These are phyloP conservation scores for Rhysida immarginata DNA, from an alignment of 1,140 invertebrate genomes.

Conservation along the genomic window DNA sequence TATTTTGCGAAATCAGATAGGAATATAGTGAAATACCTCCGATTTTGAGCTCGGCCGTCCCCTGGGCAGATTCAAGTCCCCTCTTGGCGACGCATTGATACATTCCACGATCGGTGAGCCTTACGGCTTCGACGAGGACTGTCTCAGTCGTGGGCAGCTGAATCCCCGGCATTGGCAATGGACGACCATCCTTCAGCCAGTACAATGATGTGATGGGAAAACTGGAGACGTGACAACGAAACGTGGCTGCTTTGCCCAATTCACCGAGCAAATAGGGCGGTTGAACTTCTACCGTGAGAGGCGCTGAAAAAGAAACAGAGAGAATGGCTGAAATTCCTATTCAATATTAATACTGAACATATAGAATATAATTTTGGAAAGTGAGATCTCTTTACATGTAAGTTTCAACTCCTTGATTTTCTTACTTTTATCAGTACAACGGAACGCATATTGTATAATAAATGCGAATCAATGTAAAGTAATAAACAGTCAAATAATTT, in stretches of 20 bases:
- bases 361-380: no score
- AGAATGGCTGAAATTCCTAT: no score
- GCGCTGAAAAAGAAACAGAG: slow-evolving; percentile 39
- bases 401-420: no score
- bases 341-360: no score
- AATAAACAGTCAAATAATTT: no score
- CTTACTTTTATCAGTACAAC: no score
- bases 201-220: slow-evolving; percentile 60
- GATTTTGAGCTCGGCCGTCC: slow-evolving; percentile 60
- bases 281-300: slow-evolving; percentile 67
- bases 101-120: slow-evolving; percentile 63
- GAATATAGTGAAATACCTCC: no score
- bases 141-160: slow-evolving; percentile 33
- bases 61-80: slow-evolving; percentile 68
- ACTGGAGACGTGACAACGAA: slow-evolving; percentile 71
- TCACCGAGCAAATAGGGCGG: slow-evolving; percentile 64
- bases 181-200: slow-evolving; percentile 69
- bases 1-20: no score
- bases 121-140: slow-evolving; percentile 49
- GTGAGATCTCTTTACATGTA: no score
- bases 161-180: slow-evolving; percentile 31
- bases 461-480: no score
- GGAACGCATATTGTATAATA: no score
- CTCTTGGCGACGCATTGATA: slow-evolving; percentile 80
- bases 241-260: slow-evolving; percentile 57